Evolutionary conservation across 2,113 vertebrate species (phyloP).

Genomic region (Burhinus oedicnemus): DNA sequence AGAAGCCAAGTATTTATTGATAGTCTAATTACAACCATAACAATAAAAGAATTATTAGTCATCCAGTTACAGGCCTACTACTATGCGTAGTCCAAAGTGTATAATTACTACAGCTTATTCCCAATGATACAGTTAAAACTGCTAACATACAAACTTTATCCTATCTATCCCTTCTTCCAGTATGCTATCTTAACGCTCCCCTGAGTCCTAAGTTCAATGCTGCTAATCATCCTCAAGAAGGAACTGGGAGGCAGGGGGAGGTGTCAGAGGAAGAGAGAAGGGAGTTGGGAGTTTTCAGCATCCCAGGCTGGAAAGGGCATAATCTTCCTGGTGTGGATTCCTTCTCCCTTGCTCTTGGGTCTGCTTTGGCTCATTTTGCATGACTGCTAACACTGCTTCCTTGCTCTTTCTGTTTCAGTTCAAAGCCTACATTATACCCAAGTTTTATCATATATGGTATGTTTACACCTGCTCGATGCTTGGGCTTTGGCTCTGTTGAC

Average conservation of each 20-base stretch:
- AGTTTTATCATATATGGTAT: background rate
- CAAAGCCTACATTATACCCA: accelerated
- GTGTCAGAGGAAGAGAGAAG: background rate
- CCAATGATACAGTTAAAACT: background rate
- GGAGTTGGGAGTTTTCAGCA: background rate
- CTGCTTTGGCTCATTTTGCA: background rate
- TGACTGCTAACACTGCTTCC: background rate
- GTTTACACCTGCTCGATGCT: background rate
- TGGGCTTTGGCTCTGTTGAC: background rate
- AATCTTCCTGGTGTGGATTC: background rate
- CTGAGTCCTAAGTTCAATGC: background rate
- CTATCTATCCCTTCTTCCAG: background rate
- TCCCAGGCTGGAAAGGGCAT: background rate
- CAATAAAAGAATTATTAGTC: background rate
- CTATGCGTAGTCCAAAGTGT: background rate
- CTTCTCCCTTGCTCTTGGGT: background rate
- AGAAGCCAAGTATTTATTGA: background rate
- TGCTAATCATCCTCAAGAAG: background rate
- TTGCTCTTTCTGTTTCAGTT: background rate
- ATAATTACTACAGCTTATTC: background rate
- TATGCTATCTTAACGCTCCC: background rate
- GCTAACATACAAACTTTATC: background rate
- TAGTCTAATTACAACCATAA: background rate
- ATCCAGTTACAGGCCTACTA: background rate
- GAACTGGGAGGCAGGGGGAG: background rate